These are phyloP conservation scores for Odontothrips loti DNA, from an alignment of 2,888 invertebrate species.

Conservation along the genomic window DNA sequence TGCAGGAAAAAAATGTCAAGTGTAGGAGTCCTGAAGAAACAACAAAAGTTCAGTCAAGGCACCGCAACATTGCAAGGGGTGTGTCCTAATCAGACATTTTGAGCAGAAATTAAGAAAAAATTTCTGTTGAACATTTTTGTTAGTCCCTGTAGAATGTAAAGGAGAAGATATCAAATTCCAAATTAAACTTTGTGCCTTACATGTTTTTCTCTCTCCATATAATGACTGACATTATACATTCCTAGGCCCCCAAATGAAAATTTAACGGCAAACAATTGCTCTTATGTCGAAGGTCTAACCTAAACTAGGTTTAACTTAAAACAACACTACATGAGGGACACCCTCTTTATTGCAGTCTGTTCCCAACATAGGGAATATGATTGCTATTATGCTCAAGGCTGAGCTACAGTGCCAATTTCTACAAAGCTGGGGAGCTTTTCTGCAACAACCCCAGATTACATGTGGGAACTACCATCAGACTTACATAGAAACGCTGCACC, in stretches of 20 bases:
- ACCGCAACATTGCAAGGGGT: not conserved
- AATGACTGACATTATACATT: too few species aligned
- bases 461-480: slow-evolving; percentile 3
- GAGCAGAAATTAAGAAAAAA: too few species aligned
- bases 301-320: slow-evolving; percentile 5
- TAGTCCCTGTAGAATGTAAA: too few species aligned
- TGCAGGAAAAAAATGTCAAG: too few species aligned
- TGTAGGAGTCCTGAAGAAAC: not conserved
- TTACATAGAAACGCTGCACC: slow-evolving; percentile 7
- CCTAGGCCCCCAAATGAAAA: too few species aligned
- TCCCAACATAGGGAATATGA: not conserved
- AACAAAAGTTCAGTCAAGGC: not conserved
- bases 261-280: not conserved
- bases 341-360: slow-evolving; percentile 17
- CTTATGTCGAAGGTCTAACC: not conserved
- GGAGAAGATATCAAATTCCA: too few species aligned
- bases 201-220: too few species aligned
- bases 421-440: not conserved
- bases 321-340: slow-evolving; percentile 1
- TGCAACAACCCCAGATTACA: not conserved
- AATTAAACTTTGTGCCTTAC: too few species aligned
- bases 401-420: not conserved
- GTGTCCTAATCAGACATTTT: not conserved
- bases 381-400: not conserved
- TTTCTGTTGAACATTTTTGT: not conserved